Percentiles rank a stretch among this genome's conserved stretches.
These are phyloP conservation scores for Bolinopsis microptera DNA, from an alignment of 37 sponge, comb jelly and placozoan species.

Conservation along the genomic window DNA sequence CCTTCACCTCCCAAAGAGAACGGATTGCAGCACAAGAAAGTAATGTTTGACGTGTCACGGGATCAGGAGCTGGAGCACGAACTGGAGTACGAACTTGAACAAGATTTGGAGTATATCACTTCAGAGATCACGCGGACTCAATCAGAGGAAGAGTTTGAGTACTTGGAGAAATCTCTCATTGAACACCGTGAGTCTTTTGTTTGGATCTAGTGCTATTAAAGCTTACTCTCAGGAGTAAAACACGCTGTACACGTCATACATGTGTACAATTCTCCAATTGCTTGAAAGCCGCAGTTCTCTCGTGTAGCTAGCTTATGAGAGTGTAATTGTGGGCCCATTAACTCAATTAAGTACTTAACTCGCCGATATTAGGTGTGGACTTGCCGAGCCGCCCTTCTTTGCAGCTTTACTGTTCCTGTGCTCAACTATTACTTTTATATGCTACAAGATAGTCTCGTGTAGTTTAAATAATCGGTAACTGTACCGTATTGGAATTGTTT, in stretches of 20 bases:
- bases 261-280: too few species aligned
- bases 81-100: background rate
- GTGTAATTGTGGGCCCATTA: background rate
- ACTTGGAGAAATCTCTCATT: slow-evolving; percentile 28
- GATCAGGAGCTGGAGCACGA: background rate
- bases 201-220: too few species aligned
- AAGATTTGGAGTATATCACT: too few species aligned
- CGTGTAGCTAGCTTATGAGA: background rate
- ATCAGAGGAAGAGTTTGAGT: slow-evolving; percentile 64
- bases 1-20: slow-evolving; percentile 37
- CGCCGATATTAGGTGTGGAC: background rate
- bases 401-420: too few species aligned
- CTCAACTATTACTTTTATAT: too few species aligned
- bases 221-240: too few species aligned
- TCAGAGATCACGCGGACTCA: background rate
- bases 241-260: too few species aligned
- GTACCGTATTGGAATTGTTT: too few species aligned
- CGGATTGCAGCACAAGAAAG: background rate
- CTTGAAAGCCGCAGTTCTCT: too few species aligned
- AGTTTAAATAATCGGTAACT: too few species aligned
- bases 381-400: too few species aligned
- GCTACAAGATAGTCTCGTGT: too few species aligned
- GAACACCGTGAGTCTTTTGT: slow-evolving; percentile 36
- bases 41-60: slow-evolving; percentile 56
- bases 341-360: background rate